phyloP scores from a whole-genome alignment of 2,888 invertebrate species.

The Drosophila paramelanica region DNA sequence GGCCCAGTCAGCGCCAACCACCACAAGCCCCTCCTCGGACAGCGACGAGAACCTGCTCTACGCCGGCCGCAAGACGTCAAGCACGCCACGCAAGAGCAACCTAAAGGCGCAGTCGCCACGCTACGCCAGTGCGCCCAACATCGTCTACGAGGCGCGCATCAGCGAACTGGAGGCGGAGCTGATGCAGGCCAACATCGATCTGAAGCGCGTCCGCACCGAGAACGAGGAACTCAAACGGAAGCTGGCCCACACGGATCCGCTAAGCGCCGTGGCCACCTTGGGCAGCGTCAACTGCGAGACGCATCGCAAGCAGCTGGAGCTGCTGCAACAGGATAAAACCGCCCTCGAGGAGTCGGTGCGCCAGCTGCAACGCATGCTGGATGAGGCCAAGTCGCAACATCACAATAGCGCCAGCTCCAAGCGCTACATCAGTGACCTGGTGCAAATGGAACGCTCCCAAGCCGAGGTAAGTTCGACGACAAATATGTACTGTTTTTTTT shows the following conservation, averaged over 20 bases:
- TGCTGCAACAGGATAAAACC: conserved; percentile 89
- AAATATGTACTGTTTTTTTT: background rate
- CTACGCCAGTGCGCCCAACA: conserved; percentile 90
- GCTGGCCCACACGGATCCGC: conserved; percentile 72
- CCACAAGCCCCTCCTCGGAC: conserved; percentile 86
- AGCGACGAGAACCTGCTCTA: conserved; percentile 84
- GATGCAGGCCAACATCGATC: conserved; percentile 91
- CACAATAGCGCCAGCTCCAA: conserved; percentile 85
- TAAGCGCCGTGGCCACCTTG: conserved; percentile 47
- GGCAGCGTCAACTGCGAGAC: conserved; percentile 86
- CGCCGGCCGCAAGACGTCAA: conserved; percentile 51
- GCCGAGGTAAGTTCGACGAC: conserved; percentile 86
- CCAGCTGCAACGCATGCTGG: conserved; percentile 88
- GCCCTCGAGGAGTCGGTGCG: conserved; percentile 89
- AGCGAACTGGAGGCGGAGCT: conserved; percentile 94
- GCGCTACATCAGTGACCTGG: conserved; percentile 90
- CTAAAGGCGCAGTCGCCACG: conserved; percentile 74
- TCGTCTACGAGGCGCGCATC: conserved; percentile 93
- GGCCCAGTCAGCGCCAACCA: conserved; percentile 14
- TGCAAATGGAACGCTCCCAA: conserved; percentile 91
- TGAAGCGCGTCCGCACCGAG: conserved; percentile 90
- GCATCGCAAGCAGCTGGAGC: conserved; percentile 90
- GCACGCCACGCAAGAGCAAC: conserved; percentile 65
- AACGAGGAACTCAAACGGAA: conserved; percentile 86
- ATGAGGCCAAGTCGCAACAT: conserved; percentile 87